Conservation (phyloP, 2,888 invertebrate species). For the Capitulum mitella region DNA sequence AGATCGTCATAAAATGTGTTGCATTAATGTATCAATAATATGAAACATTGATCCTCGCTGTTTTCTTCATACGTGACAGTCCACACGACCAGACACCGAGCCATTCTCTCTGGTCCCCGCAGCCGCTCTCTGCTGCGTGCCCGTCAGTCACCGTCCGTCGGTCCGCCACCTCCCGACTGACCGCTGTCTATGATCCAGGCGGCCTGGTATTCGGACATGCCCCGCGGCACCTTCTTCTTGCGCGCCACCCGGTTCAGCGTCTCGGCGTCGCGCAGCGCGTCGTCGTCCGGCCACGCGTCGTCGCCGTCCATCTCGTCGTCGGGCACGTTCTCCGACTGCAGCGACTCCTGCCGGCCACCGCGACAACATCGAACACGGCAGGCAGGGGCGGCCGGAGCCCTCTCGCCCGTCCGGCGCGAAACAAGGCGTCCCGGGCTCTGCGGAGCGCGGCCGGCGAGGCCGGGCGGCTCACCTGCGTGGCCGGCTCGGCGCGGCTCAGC, state of each 20-base stretch:
- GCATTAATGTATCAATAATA: no score
- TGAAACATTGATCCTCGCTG: no score
- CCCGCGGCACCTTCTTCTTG: conserved; percentile 76
- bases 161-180: conserved; percentile 37
- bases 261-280: conserved; percentile 71
- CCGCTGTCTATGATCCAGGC: conserved; percentile 54
- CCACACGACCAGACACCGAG: not conserved
- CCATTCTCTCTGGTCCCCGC: conserved; percentile 42
- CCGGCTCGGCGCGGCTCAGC: conserved; percentile 56
- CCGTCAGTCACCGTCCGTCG: conserved; percentile 41
- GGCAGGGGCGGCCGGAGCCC: no score
- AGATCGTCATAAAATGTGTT: no score
- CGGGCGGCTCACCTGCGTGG: conserved; percentile 50
- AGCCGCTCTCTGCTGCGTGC: conserved; percentile 49
- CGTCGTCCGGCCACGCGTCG: conserved; percentile 93
- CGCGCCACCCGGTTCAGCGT: conserved; percentile 45
- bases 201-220: conserved; percentile 95
- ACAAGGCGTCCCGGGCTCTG: no score
- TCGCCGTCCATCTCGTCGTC: conserved; percentile 70
- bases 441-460: no score
- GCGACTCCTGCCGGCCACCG: conserved; percentile 50
- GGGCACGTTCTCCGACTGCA: conserved; percentile 69
- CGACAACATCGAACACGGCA: not conserved
- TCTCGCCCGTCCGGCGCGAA: no score
- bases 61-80: no score